phyloP scores from a whole-genome alignment of 2,888 invertebrate species.

The Cantharis lateralis region DNA sequence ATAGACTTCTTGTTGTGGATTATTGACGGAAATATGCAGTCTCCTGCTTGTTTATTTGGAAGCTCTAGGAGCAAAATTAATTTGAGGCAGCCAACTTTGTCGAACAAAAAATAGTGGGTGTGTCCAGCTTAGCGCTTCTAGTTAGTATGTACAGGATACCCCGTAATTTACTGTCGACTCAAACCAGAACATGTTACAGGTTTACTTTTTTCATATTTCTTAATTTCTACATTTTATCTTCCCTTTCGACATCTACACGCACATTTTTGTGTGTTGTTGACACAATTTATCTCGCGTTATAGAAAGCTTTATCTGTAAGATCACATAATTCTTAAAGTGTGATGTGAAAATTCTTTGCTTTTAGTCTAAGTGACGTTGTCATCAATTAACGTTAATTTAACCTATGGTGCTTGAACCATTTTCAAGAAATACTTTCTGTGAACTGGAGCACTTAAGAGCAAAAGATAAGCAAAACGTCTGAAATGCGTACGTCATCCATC shows the following conservation, averaged over 20 bases:
- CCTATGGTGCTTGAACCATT: conserved; percentile 18
- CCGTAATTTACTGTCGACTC: too few relatives aligned
- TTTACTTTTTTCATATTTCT: neutral
- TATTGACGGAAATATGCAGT: too few relatives aligned
- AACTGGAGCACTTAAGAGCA: conserved; percentile 19
- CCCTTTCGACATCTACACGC: neutral
- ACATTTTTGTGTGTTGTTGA: neutral
- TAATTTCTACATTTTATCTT: neutral
- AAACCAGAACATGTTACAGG: neutral
- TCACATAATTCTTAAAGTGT: conserved; percentile 16
- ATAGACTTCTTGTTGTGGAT: neutral
- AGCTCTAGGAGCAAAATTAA: too few relatives aligned
- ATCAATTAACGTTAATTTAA: conserved; percentile 27
- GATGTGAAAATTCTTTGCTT: conserved; percentile 18
- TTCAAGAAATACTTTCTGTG: conserved; percentile 21
- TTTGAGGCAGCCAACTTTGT: too few relatives aligned
- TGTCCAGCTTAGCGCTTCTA: too few relatives aligned
- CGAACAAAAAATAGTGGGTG: too few relatives aligned
- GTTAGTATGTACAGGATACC: too few relatives aligned
- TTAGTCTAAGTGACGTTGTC: conserved; percentile 21
- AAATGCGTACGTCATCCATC: conserved; percentile 35
- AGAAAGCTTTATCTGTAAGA: neutral
- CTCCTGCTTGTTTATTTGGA: too few relatives aligned
- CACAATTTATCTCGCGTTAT: neutral
- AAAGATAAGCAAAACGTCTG: conserved; percentile 32